Base-by-base conservation (phyloP, 2,888 invertebrate genomes). In the Podabrus alpinus region DNA sequence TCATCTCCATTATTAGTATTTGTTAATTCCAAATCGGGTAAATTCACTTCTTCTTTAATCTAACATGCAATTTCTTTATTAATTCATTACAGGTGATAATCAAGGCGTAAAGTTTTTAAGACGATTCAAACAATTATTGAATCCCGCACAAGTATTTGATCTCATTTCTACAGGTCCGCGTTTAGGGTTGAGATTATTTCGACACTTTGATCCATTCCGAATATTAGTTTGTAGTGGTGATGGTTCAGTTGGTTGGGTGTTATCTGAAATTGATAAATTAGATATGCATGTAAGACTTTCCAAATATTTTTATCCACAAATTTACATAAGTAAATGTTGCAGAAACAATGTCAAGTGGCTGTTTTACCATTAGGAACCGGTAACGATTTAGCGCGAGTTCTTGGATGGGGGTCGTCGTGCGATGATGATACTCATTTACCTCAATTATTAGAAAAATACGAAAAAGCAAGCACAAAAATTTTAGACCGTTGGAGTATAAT, bases 81-180 rank as follows among this genome's bases (percentile, higher is more conserved):
- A 29, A 62, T 59, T 61, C 67, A 10, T 82, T 82, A 61, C 81
- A 91, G 97, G 98, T 82, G 98, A 98, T 90, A 98, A 97, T 90
- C 98, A 98, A 88, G 98, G 98, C 78, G 94, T 98, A 29, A 97
- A 97, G 88, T 98, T 98, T 89, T 91, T 98, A 79, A 91, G 97
- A 71, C 92, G 97, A 79, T 98, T 98, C 89, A 97, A 95, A 87
- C 97, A 98, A 87, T 91, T 98, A 73, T 90, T 98, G 75, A 98
- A 98, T 89, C 98, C 98, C 13, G 97, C 97, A 75, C 98, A 99
- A 89, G 98, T 98, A 76, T 99, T 98, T 87, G 98, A 98, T 89
- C 92, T 99, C 84, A 96, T 97, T 87, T 94, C 93, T 79, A 94
- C 94, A 45, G 95, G 95, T 7, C 95, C 97, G 64, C 93, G 97